These are phyloP conservation scores for Dendrocincla fuliginosa DNA, from an alignment of 2,797 vertebrate species.

Conservation along the genomic window DNA sequence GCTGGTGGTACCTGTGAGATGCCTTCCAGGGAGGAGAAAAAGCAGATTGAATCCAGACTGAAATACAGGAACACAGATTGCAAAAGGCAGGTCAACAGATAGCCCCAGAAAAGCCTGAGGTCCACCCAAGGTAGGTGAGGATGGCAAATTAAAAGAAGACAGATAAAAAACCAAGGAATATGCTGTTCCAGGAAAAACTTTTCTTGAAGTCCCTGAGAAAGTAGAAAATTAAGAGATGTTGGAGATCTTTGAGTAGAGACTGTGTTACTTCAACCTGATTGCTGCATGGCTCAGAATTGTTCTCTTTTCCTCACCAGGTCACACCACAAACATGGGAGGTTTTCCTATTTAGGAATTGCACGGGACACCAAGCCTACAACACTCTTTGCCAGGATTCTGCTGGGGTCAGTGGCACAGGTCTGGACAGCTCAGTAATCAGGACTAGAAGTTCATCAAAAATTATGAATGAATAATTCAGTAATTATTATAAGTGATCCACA, in stretches of 20 bases:
- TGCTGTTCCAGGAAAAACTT: not conserved
- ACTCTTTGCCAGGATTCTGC: no score
- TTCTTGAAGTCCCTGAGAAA: not conserved
- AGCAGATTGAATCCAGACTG: not conserved
- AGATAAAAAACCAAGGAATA: not conserved
- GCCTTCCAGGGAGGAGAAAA: not conserved
- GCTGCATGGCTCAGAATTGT: not conserved
- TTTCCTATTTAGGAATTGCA: not conserved
- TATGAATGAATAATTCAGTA: not conserved
- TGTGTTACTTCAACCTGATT: not conserved
- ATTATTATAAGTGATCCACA: not conserved
- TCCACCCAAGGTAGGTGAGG: not conserved
- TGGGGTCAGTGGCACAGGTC: not conserved
- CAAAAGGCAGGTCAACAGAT: not conserved
- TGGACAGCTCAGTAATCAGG: not conserved
- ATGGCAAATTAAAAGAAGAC: not conserved
- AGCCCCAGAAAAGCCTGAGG: not conserved
- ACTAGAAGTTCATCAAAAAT: not conserved
- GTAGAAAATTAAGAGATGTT: not conserved
- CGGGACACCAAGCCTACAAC: not conserved
- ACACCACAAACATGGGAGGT: accelerated
- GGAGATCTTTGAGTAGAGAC: not conserved
- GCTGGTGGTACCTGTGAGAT: not conserved
- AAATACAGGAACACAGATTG: not conserved
- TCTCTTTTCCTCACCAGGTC: not conserved